Evolutionary conservation across 2,888 invertebrate genomes (phyloP), one percentile per base, ranked within the genome.

Genomic region (Steromphala cineraria): DNA sequence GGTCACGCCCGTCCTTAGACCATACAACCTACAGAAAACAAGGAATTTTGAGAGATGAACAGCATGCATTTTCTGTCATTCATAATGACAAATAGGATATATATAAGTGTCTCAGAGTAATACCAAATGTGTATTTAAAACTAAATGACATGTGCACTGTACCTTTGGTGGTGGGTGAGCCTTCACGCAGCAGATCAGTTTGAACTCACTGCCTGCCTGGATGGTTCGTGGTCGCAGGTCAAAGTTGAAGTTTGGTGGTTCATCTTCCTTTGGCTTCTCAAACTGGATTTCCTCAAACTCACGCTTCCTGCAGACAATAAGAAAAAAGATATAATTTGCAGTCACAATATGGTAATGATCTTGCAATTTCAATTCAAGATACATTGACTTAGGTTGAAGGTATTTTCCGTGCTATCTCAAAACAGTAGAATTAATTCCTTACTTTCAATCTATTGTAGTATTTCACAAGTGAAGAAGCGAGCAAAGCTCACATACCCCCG

Each of bases 221-320:
- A 99, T 99, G 90, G 99, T 97, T 93, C 99, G 97, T 92, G 99
- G 99, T 94, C 99, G 96, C 89, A 99, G 96, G 92, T 98, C 96
- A 97, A 99, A 99, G 92, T 98, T 98, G 95, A 99, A 99, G 93
- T 96, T 96, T 83, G 99, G 99, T 84, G 97, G 80, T 53, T 87
- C 89, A 80, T 93, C 92, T 40, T 88, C 84, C 56, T 87, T 87
- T 15, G 92, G 92, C 77, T 86, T 87, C 81, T 92, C 92, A 78
- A 91, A 85, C 40, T 90, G 89, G 67, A 83, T 85, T 52, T 88
- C 86, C 75, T 90, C 90, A 36, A 88, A 88, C 75, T 85, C 85
- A 53, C 86, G 84, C 74, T 86, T 90, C 81, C 88, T 87, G 78
- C 28, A 80, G 46, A 46, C 46, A 46, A 46, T 8, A 2, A 46